A percentile compares a stretch with the other conserved stretches of the same genome.
phyloP scores from a whole-genome alignment of 2,797 vertebrate genomes.

The Notamacropus eugenii region DNA sequence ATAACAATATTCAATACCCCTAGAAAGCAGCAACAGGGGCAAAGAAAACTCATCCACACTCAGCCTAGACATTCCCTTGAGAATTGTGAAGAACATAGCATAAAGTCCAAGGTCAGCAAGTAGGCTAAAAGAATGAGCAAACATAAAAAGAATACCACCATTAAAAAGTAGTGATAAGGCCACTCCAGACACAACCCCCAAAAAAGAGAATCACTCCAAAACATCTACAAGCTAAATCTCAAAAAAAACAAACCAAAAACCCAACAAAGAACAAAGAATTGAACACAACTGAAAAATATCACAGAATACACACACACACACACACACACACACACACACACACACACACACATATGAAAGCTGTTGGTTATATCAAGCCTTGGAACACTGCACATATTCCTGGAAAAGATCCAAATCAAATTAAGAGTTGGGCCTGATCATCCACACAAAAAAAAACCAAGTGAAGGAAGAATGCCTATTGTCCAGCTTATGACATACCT shows the following conservation, averaged over 20 bases:
- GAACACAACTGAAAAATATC: neutral
- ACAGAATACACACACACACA: neutral
- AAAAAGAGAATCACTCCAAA: neutral
- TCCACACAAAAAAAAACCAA: neutral
- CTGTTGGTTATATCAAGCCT: neutral
- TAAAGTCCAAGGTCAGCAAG: neutral
- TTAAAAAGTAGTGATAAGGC: neutral
- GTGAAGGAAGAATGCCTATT: neutral
- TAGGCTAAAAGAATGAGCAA: neutral
- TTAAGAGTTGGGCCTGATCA: neutral
- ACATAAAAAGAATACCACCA: neutral
- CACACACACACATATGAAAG: neutral
- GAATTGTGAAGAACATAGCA: neutral
- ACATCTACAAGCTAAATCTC: neutral
- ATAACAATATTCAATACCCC: neutral
- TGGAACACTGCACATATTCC: neutral
- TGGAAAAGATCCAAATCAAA: neutral
- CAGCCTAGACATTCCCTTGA: neutral
- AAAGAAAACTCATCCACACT: neutral
- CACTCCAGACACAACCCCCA: neutral
- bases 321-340: no score
- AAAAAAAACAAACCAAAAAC: neutral
- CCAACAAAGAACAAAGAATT: neutral
- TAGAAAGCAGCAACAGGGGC: neutral
- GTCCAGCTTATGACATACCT: neutral